Evolutionary conservation across 1,140 invertebrate genomes (phyloP), one percentile per base, ranked within the genome.

Genomic region (Aporrectodea caliginosa): DNA sequence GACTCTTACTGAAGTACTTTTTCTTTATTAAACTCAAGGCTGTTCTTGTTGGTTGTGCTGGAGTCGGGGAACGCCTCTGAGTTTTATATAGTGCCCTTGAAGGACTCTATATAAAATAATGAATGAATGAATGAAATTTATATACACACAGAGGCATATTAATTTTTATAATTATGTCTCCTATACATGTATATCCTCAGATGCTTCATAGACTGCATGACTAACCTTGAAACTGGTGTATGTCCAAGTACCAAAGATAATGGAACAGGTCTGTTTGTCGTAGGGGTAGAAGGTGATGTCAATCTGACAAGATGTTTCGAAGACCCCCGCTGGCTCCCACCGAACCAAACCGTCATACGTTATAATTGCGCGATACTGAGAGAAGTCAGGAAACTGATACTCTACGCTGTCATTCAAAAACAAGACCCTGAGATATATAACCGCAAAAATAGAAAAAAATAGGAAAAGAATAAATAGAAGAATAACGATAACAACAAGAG

Each of bases 171-270:
- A n/a, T n/a, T n/a, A n/a, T n/a, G n/a, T n/a, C n/a, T n/a, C n/a
- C n/a, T n/a, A n/a, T n/a, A n/a, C n/a, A n/a, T n/a, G 43, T 35
- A 12, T 91, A 87, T 79, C 90, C 80, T 91, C 91, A 31, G 87
- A 89, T 27, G 72, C 27, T 12, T 31, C 69, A 0, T n/a, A n/a
- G n/a, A n/a, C 22, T 58, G 43, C 22, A 58, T 6, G 43, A 58
- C 43, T 22, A 12, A 84, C 69, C 31, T 82, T 79, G 14, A n/a
- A 2, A 2, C 27, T 73, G 0, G 71, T 79, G 58, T 69, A 77
- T 30, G 75, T 69, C 75, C 75, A 77, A 16, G 75, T 69, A 14
- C 75, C 75, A 30, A 77, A 77, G 14, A 77, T 30, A 22, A 82
- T 30, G 69, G 33, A 71, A 76, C 78, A 82, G 43, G 78, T 70